Evolutionary conservation across 2,888 invertebrate species (phyloP), one percentile per base, ranked within the genome.

Genomic region (Cephonodes hylas): DNA sequence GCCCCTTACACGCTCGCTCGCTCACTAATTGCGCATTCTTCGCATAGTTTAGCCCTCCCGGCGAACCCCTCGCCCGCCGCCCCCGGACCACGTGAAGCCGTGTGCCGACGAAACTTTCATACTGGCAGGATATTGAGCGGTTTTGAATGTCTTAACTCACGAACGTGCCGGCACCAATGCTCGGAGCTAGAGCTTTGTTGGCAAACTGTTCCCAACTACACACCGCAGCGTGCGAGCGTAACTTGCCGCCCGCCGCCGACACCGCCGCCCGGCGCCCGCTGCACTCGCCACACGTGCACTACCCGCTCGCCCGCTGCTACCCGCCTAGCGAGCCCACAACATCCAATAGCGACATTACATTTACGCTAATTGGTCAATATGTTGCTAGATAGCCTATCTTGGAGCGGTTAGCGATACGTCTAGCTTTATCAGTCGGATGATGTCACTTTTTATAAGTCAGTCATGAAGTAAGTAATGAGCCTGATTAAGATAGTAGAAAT

Each of bases 11-110:
- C 93, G 93, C 94, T 93, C 94, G 95, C 94, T 94, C 95, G 95
- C 94, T 96, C 96, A 96, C 96, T 97, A 97, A 97, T 97, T 97
- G 96, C 96, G 96, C 96, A 97, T 97, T 97, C 97, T 96, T 97
- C 96, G 96, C 96, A 97, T 97, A 97, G 96, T 97, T 97, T 96
- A 95, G 95, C 94, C 94, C 95, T 94, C 94, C 93, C 90, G 91
- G 89, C 93, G 91, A 83, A 84, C 93, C 93, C 93, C 89, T 85
- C 91, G 87, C 89, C 87, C 81, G 80, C 88, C 90, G 81, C 88
- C 85, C 88, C 89, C 87, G 89, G 90, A 91, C 89, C 91, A 91
- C 89, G 89, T 91, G 90, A 91, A 91, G 87, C 90, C 89, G 90
- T 89, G 91, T 88, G 88, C 89, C 88, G 88, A 86, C 89, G 86